These are phyloP conservation scores for Saturnia japonica DNA, from an alignment of 2,888 invertebrate genomes.

Conservation along the genomic window DNA sequence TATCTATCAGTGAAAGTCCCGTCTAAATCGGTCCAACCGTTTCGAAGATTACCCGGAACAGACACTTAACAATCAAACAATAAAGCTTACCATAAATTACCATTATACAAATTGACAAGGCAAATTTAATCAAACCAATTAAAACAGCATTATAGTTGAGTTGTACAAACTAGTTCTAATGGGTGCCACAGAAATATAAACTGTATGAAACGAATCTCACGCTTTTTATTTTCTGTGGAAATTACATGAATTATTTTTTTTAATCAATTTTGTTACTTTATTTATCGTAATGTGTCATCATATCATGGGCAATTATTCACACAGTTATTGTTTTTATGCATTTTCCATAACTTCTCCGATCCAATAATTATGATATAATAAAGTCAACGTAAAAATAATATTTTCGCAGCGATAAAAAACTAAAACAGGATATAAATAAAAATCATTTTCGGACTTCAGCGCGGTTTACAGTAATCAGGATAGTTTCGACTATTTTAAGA, in stretches of 20 bases:
- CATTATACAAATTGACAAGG: neutral
- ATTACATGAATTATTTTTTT: neutral
- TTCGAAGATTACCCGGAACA: no score
- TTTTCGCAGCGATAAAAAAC: no score
- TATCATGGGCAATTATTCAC: neutral
- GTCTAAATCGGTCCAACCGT: no score
- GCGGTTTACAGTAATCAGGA: no score
- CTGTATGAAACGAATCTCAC: neutral
- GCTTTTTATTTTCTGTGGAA: neutral
- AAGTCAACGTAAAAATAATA: no score
- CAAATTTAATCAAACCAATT: constrained; percentile 4
- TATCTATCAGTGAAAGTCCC: no score
- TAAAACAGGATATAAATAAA: no score
- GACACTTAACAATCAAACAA: neutral
- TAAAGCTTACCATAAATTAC: neutral
- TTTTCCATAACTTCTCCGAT: neutral
- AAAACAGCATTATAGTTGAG: neutral
- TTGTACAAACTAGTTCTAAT: constrained; percentile 6
- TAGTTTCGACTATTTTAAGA: no score
- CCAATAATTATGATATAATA: neutral
- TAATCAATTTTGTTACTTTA: neutral
- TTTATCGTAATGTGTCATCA: neutral
- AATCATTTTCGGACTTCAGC: no score
- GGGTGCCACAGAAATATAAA: neutral
- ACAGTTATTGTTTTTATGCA: neutral